A percentile compares a stretch with the other conserved stretches of the same genome.
Evolutionary conservation across 2,888 invertebrate genomes (phyloP).

Genomic region (Polydrusus tereticollis): DNA sequence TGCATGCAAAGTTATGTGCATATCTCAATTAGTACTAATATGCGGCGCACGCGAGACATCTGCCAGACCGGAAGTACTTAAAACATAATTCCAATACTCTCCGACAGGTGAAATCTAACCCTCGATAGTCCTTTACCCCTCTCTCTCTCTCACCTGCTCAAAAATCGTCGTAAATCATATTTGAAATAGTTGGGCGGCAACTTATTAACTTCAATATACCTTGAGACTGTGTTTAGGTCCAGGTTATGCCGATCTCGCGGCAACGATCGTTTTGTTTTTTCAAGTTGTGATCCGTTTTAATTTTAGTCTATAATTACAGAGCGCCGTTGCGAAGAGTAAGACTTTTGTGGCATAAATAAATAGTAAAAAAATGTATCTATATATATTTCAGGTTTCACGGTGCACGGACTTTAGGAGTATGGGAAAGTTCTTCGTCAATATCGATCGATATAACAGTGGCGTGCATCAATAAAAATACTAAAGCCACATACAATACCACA

Average conservation of each 20-base stretch:
- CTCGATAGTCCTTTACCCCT: slow-evolving; percentile 42
- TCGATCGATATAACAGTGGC: slow-evolving; percentile 32
- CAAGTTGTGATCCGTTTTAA: slow-evolving; percentile 61
- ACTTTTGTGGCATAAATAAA: slow-evolving; percentile 62
- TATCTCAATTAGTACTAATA: slow-evolving; percentile 38
- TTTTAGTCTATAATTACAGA: slow-evolving; percentile 63
- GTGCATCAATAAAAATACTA: neutral
- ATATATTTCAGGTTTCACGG: slow-evolving; percentile 59
- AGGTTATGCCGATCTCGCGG: slow-evolving; percentile 44
- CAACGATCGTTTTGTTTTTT: slow-evolving; percentile 54
- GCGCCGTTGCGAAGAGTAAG: slow-evolving; percentile 63
- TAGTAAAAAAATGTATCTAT: slow-evolving; percentile 64
- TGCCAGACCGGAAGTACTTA: slow-evolving; percentile 64
- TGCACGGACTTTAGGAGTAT: slow-evolving; percentile 12
- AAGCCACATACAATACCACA: too few relatives aligned
- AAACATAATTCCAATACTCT: slow-evolving; percentile 59
- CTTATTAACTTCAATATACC: slow-evolving; percentile 63
- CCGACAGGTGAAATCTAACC: slow-evolving; percentile 61
- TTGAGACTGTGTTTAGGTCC: slow-evolving; percentile 48
- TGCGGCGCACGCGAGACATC: slow-evolving; percentile 57
- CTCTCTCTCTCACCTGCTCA: slow-evolving; percentile 45
- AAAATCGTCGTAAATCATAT: slow-evolving; percentile 62
- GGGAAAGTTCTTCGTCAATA: slow-evolving; percentile 30
- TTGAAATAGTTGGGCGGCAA: slow-evolving; percentile 65
- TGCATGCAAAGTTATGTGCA: slow-evolving; percentile 15